Conservation (phyloP, 2,888 invertebrate species). For the Philereme transversata region DNA sequence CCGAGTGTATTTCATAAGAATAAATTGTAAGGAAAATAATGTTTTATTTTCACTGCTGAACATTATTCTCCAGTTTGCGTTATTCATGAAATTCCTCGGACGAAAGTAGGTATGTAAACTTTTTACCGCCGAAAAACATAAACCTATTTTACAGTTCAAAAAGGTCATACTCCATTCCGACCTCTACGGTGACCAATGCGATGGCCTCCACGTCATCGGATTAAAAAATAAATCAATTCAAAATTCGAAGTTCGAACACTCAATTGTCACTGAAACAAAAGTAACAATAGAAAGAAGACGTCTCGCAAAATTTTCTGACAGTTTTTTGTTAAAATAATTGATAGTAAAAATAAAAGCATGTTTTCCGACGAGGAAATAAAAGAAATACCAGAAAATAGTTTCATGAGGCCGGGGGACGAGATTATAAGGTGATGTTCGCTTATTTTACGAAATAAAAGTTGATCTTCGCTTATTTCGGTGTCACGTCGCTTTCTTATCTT, state of each 20-base stretch:
- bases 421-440: constrained; percentile 69
- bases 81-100: not conserved
- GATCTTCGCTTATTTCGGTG: constrained; percentile 47
- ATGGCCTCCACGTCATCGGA: not conserved
- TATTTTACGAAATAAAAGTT: constrained; percentile 27
- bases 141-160: constrained; percentile 50
- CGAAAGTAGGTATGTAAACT: not conserved
- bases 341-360: constrained; percentile 76
- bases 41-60: constrained; percentile 12
- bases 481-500: too few relatives aligned
- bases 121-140: constrained; percentile 11
- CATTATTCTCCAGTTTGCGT: not conserved
- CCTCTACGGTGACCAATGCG: not conserved
- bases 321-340: constrained; percentile 76
- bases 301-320: constrained; percentile 66
- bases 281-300: constrained; percentile 57
- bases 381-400: constrained; percentile 68
- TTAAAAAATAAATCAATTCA: constrained; percentile 49
- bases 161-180: constrained; percentile 45
- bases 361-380: constrained; percentile 81
- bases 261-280: constrained; percentile 67
- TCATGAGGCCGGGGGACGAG: constrained; percentile 73
- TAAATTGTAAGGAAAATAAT: constrained; percentile 32
- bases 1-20: constrained; percentile 43
- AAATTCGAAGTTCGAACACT: constrained; percentile 50